Base-by-base conservation (phyloP, 2,113 vertebrate genomes). In the Leptobrachium leishanense region DNA sequence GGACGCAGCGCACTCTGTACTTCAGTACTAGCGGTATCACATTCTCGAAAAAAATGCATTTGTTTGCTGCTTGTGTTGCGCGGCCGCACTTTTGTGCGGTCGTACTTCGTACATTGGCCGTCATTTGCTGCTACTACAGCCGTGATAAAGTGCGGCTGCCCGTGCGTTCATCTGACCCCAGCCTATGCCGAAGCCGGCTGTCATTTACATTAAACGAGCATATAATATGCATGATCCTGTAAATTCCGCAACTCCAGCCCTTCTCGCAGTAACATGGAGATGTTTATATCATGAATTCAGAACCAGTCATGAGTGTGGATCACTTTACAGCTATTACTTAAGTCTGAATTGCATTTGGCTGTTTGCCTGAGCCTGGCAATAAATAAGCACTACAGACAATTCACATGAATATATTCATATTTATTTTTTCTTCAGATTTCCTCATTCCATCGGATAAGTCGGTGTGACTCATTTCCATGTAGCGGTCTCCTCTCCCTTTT, bases 281-380 rank as follows among this genome's bases (percentile, higher is more conserved):
- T 66, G 46, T 68, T 71, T 66, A 50, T 9, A 69, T 85, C 57
- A 68, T 53, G 63, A 82, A 84, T 82, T 87, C 71, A 59, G 71
- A 82, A 82, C 8, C 63, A 74, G 82, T 67, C 63, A 12, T 71
- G 78, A 43, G 63, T 75, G 77, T 68, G 59, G 85, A 86, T 85
- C 73, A 15, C 2, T 54, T 75, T 82, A 70, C 80, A 70, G 3
- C 31, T 62, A 85, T 84, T 20, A 66, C 81, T 83, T 73, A 71
- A 50, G 82, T 72, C 83, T 80, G 76, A 63, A 75, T 68, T 43
- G 82, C 77, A 55, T 72, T 65, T 84, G 84, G 83, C 76, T 75
- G 65, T 5, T 20, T 75, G 78, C 85, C 83, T 85, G 72, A 42
- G 68, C 39, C n/a, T 77, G 84, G 83, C 81, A 87, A 87, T 81